Conservation (phyloP, 2,113 vertebrate genomes). For the Cariama cristata region DNA sequence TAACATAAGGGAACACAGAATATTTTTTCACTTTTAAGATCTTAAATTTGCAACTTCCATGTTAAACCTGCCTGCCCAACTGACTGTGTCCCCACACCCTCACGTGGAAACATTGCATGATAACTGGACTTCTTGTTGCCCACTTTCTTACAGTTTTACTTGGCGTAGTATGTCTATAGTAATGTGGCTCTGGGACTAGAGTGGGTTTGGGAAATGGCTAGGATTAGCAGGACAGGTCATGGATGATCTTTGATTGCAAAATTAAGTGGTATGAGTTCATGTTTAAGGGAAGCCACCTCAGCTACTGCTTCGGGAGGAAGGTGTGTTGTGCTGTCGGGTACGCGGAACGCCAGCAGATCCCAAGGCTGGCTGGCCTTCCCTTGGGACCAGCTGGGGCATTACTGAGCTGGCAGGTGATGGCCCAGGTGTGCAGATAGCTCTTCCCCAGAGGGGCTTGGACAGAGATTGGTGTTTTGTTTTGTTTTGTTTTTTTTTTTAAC, state of each 20-base stretch:
- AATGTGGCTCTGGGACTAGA: background rate
- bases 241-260: background rate
- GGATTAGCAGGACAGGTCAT: background rate
- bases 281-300: background rate
- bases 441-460: background rate
- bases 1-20: background rate
- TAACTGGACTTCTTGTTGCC: background rate
- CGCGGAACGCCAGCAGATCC: background rate
- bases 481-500: background rate
- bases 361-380: background rate
- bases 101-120: background rate
- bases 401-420: background rate
- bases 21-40: background rate
- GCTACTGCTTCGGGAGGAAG: background rate
- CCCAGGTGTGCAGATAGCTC: background rate
- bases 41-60: background rate
- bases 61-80: background rate
- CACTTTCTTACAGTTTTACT: background rate
- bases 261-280: accelerated
- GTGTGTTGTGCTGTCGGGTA: background rate
- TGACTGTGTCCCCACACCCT: background rate
- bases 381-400: background rate
- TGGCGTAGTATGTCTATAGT: background rate
- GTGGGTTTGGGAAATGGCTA: background rate
- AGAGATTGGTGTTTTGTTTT: no score